Evolutionary conservation across 2,113 vertebrate genomes (phyloP), one percentile per base, ranked within the genome.

Genomic region (Phoxinus phoxinus): DNA sequence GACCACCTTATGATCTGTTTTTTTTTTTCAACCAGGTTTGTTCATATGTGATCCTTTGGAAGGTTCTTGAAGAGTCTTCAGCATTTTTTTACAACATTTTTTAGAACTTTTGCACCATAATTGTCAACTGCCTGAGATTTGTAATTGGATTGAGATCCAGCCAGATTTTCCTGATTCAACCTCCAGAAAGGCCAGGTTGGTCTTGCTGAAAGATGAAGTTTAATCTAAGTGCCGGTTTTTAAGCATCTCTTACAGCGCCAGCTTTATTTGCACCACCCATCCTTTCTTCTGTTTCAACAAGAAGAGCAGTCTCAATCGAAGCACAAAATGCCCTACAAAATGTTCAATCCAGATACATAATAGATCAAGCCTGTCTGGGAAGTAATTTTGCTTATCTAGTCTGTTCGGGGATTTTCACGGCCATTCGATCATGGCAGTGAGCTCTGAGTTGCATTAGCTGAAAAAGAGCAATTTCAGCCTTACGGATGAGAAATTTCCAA

Each of bases 351-450:
- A 65, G 37, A 63, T 63, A 46, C 41, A 4, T 46, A 81, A 80
- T 80, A 80, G 41, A 80, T 80, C 37, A 61, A 80, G 72, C n/a
- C 72, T 48, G 72, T 27, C 72, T 46, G 41, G n/a, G 37, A 65
- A 65, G 35, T 44, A 11, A 63, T 44, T 63, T 80, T 27, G 41
- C 56, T 15, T 80, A 80, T 80, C 35, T 61, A 17, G 76, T 80
- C 58, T 81, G 78, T 65, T 81, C 25, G 13, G 58, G 37, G 17
- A 21, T 63, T 81, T 63, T 41, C 58, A 27, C 46, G 58, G 15
- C n/a, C 37, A 25, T 30, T 65, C 41, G 15, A 65, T 63, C 58
- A 19, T 19, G n/a, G 32, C 53, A 15, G 30, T n/a, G 30, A 53
- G 23, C 7, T 79, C 32, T 27, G 21, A 61, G 77, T 25, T 61